Conservation (phyloP, 2,888 invertebrate genomes). For the Noctuana brunneofusca region DNA sequence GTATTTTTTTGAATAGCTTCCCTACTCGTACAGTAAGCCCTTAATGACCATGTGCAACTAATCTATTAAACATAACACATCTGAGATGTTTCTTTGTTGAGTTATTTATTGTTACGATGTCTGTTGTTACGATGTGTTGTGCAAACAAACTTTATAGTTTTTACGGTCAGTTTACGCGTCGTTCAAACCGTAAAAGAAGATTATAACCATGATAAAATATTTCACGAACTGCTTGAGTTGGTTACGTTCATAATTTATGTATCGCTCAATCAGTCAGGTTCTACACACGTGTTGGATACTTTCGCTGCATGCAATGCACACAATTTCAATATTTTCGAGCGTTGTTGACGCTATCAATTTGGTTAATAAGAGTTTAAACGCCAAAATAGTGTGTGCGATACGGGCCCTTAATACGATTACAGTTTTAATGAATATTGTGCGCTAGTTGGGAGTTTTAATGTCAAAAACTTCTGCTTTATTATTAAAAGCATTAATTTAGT, state of each 20-base stretch:
- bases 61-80: conserved; percentile 53
- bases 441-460: not conserved
- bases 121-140: conserved; percentile 26
- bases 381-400: conserved; percentile 14
- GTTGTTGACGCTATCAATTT: conserved; percentile 25
- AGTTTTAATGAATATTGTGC: not conserved
- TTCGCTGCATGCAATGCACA: conserved; percentile 11
- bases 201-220: conserved; percentile 64
- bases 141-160: conserved; percentile 56
- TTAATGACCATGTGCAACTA: conserved; percentile 29
- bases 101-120: conserved; percentile 30
- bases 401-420: conserved; percentile 1
- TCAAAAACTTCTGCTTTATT: too few relatives aligned
- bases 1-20: conserved; percentile 20
- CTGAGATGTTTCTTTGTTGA: conserved; percentile 29
- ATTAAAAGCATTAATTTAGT: too few relatives aligned
- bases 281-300: conserved; percentile 33
- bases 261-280: conserved; percentile 61
- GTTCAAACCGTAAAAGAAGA: conserved; percentile 46
- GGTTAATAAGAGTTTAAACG: conserved; percentile 22
- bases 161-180: conserved; percentile 51
- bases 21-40: conserved; percentile 16
- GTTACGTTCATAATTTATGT: conserved; percentile 67
- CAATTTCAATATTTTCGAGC: conserved; percentile 13
- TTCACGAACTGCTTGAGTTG: conserved; percentile 67